Percentiles rank a stretch among this genome's conserved stretches.
Conservation (phyloP, 2,888 invertebrate genomes). For the Rhagophthalmus giganteus region DNA sequence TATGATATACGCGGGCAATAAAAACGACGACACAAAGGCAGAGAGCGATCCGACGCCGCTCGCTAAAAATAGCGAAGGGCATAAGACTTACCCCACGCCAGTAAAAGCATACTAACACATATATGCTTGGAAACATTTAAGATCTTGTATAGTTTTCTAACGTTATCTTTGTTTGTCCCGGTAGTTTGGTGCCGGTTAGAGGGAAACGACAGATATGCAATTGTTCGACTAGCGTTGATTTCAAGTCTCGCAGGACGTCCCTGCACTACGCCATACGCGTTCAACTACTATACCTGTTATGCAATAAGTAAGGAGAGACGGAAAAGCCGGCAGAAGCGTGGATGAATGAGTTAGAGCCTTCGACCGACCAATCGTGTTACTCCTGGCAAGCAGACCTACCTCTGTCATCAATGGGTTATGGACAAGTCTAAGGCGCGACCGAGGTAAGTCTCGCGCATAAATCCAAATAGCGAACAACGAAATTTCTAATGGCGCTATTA, state of each 20-base stretch:
- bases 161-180: constrained; percentile 24
- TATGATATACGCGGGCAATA: constrained; percentile 15
- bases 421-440: constrained; percentile 61
- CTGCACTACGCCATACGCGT: constrained; percentile 38
- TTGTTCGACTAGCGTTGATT: constrained; percentile 26
- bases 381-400: constrained; percentile 64
- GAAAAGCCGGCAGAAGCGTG: constrained; percentile 40
- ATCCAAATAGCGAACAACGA: no score
- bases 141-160: constrained; percentile 21
- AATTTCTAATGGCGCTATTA: no score
- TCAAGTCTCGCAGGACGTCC: constrained; percentile 16
- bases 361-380: constrained; percentile 63
- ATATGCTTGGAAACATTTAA: constrained; percentile 37
- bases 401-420: constrained; percentile 73
- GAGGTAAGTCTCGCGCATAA: no score
- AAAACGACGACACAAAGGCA: constrained; percentile 28
- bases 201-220: constrained; percentile 36
- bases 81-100: constrained; percentile 40
- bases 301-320: constrained; percentile 39
- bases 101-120: constrained; percentile 48
- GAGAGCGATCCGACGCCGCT: constrained; percentile 36
- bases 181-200: constrained; percentile 16
- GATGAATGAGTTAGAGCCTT: constrained; percentile 51
- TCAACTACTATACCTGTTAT: constrained; percentile 31
- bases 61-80: constrained; percentile 13